phyloP scores from a whole-genome alignment of 1,140 invertebrate species.

The Onthophagus taurus region DNA sequence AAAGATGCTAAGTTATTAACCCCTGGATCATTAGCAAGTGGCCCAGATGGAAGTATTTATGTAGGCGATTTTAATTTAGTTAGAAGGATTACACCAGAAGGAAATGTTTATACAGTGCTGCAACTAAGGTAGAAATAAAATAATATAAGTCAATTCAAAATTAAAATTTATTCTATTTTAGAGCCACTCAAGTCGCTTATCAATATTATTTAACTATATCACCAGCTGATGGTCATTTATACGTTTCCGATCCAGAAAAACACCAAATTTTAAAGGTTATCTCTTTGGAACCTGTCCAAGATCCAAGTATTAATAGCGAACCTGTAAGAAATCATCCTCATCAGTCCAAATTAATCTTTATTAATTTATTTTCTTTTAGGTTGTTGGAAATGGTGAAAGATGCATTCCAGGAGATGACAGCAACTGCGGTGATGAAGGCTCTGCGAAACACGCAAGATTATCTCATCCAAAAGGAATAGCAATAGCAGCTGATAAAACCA shows the following conservation, averaged over 20 bases:
- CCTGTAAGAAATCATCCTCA: conserved; percentile 39
- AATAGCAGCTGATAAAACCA: conserved; percentile 80
- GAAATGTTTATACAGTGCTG: conserved; percentile 85
- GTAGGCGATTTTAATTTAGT: conserved; percentile 96
- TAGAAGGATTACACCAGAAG: conserved; percentile 82
- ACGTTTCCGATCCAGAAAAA: conserved; percentile 90
- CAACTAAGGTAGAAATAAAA: conserved; percentile 64
- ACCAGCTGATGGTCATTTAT: conserved; percentile 88
- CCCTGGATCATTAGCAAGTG: conserved; percentile 85
- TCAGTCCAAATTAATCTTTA: not conserved
- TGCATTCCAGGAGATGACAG: conserved; percentile 86
- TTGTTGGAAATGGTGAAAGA: conserved; percentile 91
- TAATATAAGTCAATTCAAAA: conserved; percentile 13
- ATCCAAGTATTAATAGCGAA: conserved; percentile 79
- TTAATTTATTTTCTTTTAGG: conserved; percentile 29
- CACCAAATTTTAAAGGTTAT: conserved; percentile 76
- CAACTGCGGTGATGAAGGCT: conserved; percentile 89
- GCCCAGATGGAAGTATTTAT: conserved; percentile 92
- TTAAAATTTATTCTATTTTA: conserved; percentile 39
- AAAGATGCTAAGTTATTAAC: conserved; percentile 80
- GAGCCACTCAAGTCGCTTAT: conserved; percentile 85
- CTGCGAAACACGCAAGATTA: conserved; percentile 79
- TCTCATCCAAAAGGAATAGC: conserved; percentile 95
- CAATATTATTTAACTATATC: conserved; percentile 93
- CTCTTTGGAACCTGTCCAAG: conserved; percentile 64